phyloP scores from a whole-genome alignment of 2,113 vertebrate genomes.

The Halcyon malimbica region DNA sequence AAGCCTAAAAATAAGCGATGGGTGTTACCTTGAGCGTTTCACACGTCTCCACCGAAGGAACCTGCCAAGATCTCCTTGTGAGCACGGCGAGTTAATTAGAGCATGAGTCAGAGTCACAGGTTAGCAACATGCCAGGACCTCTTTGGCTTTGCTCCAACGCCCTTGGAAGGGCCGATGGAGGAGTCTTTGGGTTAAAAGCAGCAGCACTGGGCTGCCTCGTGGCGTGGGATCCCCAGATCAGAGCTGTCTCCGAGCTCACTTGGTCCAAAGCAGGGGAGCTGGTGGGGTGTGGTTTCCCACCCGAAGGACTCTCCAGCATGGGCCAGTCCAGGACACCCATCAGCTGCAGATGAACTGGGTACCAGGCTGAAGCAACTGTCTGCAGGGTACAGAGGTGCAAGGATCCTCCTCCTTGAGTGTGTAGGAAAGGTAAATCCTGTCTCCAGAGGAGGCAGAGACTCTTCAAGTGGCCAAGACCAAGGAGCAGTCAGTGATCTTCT shows the following conservation, averaged over 20 bases:
- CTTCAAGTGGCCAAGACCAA: background rate
- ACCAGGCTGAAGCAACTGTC: background rate
- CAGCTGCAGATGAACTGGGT: background rate
- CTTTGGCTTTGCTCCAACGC: background rate
- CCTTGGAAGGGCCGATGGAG: background rate
- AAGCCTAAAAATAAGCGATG: constrained; percentile 48
- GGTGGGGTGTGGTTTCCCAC: background rate
- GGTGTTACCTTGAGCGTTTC: background rate
- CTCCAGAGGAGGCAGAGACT: background rate
- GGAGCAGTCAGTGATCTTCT: background rate
- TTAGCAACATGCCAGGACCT: background rate
- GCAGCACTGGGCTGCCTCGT: background rate
- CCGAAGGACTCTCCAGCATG: background rate
- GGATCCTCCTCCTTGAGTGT: background rate
- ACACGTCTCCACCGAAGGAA: background rate
- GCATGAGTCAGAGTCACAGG: constrained; percentile 42
- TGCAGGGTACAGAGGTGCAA: background rate
- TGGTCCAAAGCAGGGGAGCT: background rate
- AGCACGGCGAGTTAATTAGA: background rate
- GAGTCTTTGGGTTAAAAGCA: background rate
- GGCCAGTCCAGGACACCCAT: background rate
- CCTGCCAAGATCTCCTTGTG: background rate
- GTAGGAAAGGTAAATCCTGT: background rate
- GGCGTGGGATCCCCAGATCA: background rate
- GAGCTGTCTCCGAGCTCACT: accelerated